phyloP scores from a whole-genome alignment of 2,888 invertebrate species.

The Agonum fuliginosum region DNA sequence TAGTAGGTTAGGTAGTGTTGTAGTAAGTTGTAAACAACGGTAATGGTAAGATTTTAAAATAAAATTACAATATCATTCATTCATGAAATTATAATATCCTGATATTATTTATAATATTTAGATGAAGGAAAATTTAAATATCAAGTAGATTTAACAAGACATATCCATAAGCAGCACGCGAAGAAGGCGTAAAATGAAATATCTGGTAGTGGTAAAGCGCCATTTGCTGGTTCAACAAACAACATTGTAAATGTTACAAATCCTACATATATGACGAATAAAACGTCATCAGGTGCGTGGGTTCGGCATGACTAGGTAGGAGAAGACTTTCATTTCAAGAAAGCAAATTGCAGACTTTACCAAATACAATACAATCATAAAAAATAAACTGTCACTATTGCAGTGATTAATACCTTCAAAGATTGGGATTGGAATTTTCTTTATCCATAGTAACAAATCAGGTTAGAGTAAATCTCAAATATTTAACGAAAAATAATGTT shows the following conservation, averaged over 20 bases:
- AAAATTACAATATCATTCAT: too few relatives aligned
- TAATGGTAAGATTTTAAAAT: too few relatives aligned
- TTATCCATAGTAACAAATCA: too few relatives aligned
- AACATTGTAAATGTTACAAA: constrained; percentile 50
- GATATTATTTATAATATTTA: constrained; percentile 3
- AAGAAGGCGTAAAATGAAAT: constrained; percentile 32
- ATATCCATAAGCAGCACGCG: neutral
- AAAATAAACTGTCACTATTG: neutral
- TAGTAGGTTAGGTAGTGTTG: too few relatives aligned
- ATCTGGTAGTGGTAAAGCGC: constrained; percentile 26
- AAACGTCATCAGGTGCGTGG: constrained; percentile 46
- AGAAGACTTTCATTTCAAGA: constrained; percentile 48
- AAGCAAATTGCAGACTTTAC: neutral
- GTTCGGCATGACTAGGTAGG: constrained; percentile 14
- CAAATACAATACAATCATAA: neutral
- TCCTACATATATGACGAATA: constrained; percentile 47
- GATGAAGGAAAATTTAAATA: too few relatives aligned
- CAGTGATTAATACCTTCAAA: neutral
- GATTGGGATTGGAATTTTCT: too few relatives aligned
- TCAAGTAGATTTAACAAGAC: too few relatives aligned
- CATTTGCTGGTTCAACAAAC: constrained; percentile 22
- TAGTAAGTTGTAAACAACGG: too few relatives aligned
- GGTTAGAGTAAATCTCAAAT: too few relatives aligned
- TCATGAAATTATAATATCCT: too few relatives aligned
- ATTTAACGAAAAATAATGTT: too few relatives aligned